phyloP scores from a whole-genome alignment of 2,113 vertebrate species.

The Cyanoramphus novaezelandiae region DNA sequence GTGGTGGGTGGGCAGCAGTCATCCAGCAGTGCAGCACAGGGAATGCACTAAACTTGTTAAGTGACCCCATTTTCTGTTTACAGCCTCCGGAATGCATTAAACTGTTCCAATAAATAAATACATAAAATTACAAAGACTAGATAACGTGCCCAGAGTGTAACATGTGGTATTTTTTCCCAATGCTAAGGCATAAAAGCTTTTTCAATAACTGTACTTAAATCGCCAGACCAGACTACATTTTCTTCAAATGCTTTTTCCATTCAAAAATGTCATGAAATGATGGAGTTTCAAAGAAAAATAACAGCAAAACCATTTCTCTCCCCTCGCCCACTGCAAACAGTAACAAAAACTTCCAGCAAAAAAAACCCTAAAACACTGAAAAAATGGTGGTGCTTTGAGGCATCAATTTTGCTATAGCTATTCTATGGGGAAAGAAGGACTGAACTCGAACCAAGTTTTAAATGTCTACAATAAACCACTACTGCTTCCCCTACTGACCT shows the following conservation, averaged over 20 bases:
- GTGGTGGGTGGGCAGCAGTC: background rate
- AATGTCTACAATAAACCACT: background rate
- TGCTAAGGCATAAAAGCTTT: background rate
- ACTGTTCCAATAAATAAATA: background rate
- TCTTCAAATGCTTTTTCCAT: constrained; percentile 17
- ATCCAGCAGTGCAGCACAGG: rapidly evolving
- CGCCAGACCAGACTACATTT: constrained; percentile 4
- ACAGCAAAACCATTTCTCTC: background rate
- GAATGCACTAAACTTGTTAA: background rate
- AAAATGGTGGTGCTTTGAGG: background rate
- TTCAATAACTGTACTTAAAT: constrained; percentile 4
- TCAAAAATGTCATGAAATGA: background rate
- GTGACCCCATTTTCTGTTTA: background rate
- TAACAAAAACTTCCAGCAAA: background rate
- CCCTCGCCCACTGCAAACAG: background rate
- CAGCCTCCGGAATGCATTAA: background rate
- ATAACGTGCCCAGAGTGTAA: background rate
- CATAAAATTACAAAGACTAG: background rate
- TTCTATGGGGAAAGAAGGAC: background rate
- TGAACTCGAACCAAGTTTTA: background rate
- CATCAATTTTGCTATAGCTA: background rate
- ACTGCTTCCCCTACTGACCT: background rate
- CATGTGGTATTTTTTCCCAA: background rate
- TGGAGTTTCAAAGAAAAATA: constrained; percentile 10
- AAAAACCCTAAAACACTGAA: background rate